Conservation (phyloP, 1,140 invertebrate genomes). For the Meloidogyne hapla region DNA sequence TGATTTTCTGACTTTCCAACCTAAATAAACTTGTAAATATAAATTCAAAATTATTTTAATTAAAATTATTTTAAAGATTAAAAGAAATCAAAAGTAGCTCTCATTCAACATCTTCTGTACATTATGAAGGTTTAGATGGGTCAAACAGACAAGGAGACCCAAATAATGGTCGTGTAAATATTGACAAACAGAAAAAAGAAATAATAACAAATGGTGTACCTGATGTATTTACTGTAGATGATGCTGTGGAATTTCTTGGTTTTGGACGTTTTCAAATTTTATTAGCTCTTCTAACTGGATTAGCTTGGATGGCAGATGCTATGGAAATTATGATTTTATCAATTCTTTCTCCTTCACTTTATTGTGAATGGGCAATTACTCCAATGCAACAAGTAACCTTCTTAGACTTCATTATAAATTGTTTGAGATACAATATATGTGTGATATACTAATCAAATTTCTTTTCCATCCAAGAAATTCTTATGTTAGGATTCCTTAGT, state of each 20-base stretch:
- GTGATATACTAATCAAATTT: too few species aligned
- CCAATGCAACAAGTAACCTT: constrained; percentile 70
- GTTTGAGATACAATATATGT: too few species aligned
- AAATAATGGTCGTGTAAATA: constrained; percentile 33
- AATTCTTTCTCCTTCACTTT: constrained; percentile 84
- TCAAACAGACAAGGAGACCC: constrained; percentile 20
- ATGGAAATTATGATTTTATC: constrained; percentile 97
- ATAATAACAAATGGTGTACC: constrained; percentile 66
- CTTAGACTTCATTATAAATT: too few species aligned
- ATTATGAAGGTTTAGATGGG: constrained; percentile 48
- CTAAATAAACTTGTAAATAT: too few species aligned
- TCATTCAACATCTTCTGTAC: constrained; percentile 9
- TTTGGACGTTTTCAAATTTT: constrained; percentile 95
- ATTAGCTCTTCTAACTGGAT: constrained; percentile 66
- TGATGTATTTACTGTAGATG: constrained; percentile 85
- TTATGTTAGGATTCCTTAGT: too few species aligned
- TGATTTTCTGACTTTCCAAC: too few species aligned
- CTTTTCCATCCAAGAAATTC: too few species aligned
- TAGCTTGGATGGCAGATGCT: constrained; percentile 75
- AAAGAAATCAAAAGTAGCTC: not conserved
- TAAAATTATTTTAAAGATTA: not conserved
- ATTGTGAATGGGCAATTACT: constrained; percentile 87
- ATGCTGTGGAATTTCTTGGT: constrained; percentile 89
- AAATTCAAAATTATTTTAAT: not conserved
- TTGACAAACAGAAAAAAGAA: constrained; percentile 21